phyloP scores from a whole-genome alignment of 1,140 invertebrate genomes.

The Leptopilina clavipes region DNA sequence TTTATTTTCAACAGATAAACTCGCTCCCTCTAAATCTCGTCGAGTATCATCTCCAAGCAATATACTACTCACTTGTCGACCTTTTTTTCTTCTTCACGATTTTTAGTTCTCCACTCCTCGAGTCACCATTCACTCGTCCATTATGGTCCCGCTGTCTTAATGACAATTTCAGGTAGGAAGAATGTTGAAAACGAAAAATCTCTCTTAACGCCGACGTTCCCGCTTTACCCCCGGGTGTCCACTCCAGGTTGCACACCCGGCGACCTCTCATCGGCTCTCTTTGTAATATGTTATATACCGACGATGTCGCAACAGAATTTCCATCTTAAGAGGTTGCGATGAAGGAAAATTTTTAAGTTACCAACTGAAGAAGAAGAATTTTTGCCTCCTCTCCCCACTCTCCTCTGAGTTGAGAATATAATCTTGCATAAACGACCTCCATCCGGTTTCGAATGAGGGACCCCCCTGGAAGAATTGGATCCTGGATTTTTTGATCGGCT shows the following conservation, averaged over 20 bases:
- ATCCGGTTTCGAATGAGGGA: slow-evolving; percentile 1
- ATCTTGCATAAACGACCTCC: not conserved
- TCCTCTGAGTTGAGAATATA: not conserved
- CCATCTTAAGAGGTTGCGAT: slow-evolving; percentile 44
- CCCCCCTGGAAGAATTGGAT: slow-evolving; percentile 22
- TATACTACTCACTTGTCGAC: slow-evolving; percentile 55
- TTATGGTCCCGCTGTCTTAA: slow-evolving; percentile 54
- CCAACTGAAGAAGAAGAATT: slow-evolving; percentile 2
- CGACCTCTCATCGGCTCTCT: slow-evolving; percentile 43
- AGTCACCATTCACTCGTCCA: slow-evolving; percentile 45
- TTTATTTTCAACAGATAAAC: slow-evolving; percentile 66
- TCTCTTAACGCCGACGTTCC: slow-evolving; percentile 54
- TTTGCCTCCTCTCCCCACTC: not conserved
- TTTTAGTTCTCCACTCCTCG: slow-evolving; percentile 30
- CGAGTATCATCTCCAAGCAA: slow-evolving; percentile 59
- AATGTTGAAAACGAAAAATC: slow-evolving; percentile 58
- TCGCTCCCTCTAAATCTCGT: slow-evolving; percentile 59
- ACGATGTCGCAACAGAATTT: slow-evolving; percentile 58
- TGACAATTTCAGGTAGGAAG: slow-evolving; percentile 65
- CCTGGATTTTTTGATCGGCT: slow-evolving; percentile 30
- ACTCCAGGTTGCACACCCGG: slow-evolving; percentile 25
- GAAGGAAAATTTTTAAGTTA: slow-evolving; percentile 47
- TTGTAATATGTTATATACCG: slow-evolving; percentile 48
- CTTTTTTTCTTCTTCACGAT: slow-evolving; percentile 50
- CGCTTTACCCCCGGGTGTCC: slow-evolving; percentile 41